Percentiles rank a stretch among this genome's conserved stretches.
These are phyloP conservation scores for Hemicentrotus pulcherrimus DNA, from an alignment of 35 echinoderm and acorn worm genomes.

Conservation along the genomic window DNA sequence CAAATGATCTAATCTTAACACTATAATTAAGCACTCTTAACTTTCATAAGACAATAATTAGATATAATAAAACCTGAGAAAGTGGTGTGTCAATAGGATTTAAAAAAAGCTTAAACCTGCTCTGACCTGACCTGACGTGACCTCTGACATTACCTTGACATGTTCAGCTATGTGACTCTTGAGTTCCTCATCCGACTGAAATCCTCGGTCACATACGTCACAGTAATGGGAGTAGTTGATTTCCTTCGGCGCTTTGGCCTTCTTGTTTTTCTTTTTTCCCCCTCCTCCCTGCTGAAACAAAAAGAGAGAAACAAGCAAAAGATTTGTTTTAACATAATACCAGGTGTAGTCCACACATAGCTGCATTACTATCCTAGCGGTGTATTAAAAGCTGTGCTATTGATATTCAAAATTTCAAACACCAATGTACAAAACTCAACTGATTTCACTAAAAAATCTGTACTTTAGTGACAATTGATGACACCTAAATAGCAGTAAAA, in stretches of 20 bases:
- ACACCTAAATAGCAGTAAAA: too few species aligned
- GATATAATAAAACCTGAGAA: not conserved
- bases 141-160: slow-evolving; percentile 52
- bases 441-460: too few species aligned
- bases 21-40: too few species aligned
- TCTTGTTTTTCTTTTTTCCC: slow-evolving; percentile 8
- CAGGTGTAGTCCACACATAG: too few species aligned
- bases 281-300: not conserved
- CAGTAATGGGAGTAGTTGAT: slow-evolving; percentile 51
- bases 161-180: slow-evolving; percentile 60
- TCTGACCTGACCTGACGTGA: not conserved
- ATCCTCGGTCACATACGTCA: slow-evolving; percentile 76
- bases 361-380: too few species aligned
- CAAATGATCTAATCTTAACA: too few species aligned
- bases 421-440: too few species aligned
- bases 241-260: slow-evolving; percentile 37
- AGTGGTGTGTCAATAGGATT: not conserved
- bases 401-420: too few species aligned
- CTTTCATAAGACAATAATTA: not conserved
- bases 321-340: too few species aligned
- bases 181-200: slow-evolving; percentile 54
- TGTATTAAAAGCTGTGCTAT: too few species aligned
- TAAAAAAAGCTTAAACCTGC: not conserved
- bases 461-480: too few species aligned
- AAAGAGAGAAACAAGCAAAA: not conserved